Base-by-base conservation (phyloP, 2,113 vertebrate species). In the Ageneiosus marmoratus region DNA sequence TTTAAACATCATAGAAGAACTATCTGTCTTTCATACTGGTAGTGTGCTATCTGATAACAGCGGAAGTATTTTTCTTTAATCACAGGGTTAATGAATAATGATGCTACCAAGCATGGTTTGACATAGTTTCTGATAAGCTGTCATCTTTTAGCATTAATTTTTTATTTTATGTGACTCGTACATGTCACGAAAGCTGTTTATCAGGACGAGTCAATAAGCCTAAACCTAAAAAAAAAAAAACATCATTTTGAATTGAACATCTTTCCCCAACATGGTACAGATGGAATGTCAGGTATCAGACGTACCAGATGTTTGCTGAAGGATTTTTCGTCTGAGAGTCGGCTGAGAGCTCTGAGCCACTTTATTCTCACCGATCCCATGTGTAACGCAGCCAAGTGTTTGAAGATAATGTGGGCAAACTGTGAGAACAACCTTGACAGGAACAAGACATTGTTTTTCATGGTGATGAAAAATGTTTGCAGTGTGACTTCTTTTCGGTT, bases 351-450 rank as follows among this genome's bases (percentile, higher is more conserved):
- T 41, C 3, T 7, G 69, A 27, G n/a, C 6, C 41, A 72, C 34
- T 79, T 51, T 62, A 60, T 85, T 63, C 55, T 72, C 37, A 65
- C 5, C 11, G 4, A 69, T 37, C 53, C 55, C 11, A 37, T 22
- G 24, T 29, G 58, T n/a, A n/a, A 62, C 24, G 12, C 34, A 13
- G 58, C n/a, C 60, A 82, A 70, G 76, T 53, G 53, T 84, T 84
- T 63, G 67, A 58, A 41, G 67, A 79, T 84, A 73, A 79, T 78
- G 70, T 48, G 22, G n/a, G 4, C 18, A 62, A 70, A 85, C 75
- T 62, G 51, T 77, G 62, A 53, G 83, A 80, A 65, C 34, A 32
- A 77, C 74, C 79, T 77, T 77, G 41, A 76, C 50, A 24, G 32
- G 29, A 55, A 77, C 79, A 72, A 56, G 27, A 46, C 76, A 60